These are phyloP conservation scores for Philhelius pedissequus DNA, from an alignment of 2,888 invertebrate genomes.

Conservation along the genomic window DNA sequence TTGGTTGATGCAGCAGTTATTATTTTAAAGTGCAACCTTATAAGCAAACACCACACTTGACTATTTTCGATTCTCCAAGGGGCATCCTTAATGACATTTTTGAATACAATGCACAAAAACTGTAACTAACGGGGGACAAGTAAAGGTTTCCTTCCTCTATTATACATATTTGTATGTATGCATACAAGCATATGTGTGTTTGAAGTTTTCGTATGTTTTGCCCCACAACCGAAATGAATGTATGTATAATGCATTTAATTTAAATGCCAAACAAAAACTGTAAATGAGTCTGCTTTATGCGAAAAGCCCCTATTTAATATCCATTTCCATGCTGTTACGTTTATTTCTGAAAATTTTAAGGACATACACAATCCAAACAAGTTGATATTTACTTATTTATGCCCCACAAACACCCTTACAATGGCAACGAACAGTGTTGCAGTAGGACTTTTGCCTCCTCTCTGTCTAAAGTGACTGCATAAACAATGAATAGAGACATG, in stretches of 20 bases:
- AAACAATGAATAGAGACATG: conserved; percentile 25
- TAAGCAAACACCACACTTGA: conserved; percentile 12
- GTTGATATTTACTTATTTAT: not conserved
- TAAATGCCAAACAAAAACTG: conserved; percentile 34
- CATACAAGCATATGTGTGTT: not conserved
- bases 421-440: not conserved
- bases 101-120: not conserved
- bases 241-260: conserved; percentile 38
- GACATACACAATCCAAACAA: conserved; percentile 25
- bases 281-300: not conserved
- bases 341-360: conserved; percentile 37
- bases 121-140: not conserved
- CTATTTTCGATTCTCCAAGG: conserved; percentile 8
- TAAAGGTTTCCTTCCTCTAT: not conserved
- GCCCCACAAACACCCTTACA: not conserved
- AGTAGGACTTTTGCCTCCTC: too few species aligned
- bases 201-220: not conserved
- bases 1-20: conserved; percentile 1
- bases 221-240: not conserved
- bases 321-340: conserved; percentile 24
- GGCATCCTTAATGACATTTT: conserved; percentile 10
- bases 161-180: not conserved
- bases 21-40: not conserved
- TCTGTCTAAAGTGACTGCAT: conserved; percentile 17
- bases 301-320: conserved; percentile 48